Base-by-base conservation (phyloP, 2,797 vertebrate genomes). In the Cryptoblepharus egeriae region DNA sequence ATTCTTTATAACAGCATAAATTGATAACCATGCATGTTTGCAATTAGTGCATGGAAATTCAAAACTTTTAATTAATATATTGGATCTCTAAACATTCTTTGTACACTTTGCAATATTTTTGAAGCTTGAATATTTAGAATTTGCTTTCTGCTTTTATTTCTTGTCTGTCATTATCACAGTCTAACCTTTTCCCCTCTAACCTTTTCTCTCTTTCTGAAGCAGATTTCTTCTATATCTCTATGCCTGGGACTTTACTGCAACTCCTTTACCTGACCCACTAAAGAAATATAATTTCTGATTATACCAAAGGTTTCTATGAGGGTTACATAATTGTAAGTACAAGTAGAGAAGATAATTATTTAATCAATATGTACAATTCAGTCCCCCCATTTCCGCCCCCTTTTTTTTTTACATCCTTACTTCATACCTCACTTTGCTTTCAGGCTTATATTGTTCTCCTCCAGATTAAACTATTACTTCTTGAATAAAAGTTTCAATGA, bases 251-350 rank as follows among this genome's bases (percentile, higher is more conserved):
- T 95, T 95, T 95, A 91, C 95, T 95, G 85, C 95, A 92, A 89
- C 95, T 94, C 95, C 93, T 95, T 95, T 95, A 93, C 92, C 91
- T 93, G 93, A 93, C 87, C 90, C 84, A 90, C 93, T 96, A 96
- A 93, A 93, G 93, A 95, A 68, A 89, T 95, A 55, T 95, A 93
- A 90, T 96, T 95, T 96, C 93, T 95, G 94, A 93, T 92, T 95
- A 92, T 94, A 87, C 92, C 92, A 96, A 91, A 93, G 93, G 91
- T 95, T 96, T 75, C 93, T 95, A 89, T 94, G 87, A 93, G 95
- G 92, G 92, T 90, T 88, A 83, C 89, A 85, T 81, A 92, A 94
- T 90, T 95, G 95, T 96, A 95, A 96, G 96, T 96, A 96, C 95
- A 90, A 90, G 85, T 88, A 77, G 49, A 86, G 84, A 93, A 92